phyloP scores from a whole-genome alignment of 2,888 invertebrate genomes.

The Harpalus rubripes region DNA sequence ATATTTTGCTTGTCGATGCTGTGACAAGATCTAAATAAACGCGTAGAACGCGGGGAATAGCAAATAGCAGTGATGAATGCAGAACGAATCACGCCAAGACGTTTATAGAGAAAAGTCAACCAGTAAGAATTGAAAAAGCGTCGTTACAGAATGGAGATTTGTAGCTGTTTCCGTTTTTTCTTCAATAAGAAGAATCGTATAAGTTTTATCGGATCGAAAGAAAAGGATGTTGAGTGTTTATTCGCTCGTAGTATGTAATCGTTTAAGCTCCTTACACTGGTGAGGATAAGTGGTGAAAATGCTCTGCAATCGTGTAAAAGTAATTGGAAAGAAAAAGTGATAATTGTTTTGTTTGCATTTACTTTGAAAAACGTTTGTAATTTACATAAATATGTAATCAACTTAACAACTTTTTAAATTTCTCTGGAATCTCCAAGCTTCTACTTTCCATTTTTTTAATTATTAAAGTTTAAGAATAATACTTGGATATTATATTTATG shows the following conservation, averaged over 20 bases:
- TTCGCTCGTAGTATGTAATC: neutral
- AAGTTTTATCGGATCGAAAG: neutral
- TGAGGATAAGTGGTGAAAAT: neutral
- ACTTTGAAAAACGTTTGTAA: neutral
- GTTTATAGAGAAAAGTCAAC: constrained; percentile 23
- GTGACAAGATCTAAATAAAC: neutral
- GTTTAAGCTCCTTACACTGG: neutral
- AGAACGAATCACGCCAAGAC: constrained; percentile 22
- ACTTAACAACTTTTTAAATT: neutral
- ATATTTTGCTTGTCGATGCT: neutral
- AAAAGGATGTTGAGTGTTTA: neutral
- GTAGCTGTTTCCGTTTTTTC: constrained; percentile 1
- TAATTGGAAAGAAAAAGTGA: neutral
- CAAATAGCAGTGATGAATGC: constrained; percentile 33
- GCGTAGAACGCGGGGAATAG: neutral
- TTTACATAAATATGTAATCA: neutral
- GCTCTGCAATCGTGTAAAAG: neutral
- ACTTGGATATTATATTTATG: no score
- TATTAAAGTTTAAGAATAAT: neutral
- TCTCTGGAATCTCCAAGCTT: neutral
- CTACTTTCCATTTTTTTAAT: neutral
- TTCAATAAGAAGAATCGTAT: neutral
- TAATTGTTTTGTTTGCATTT: constrained; percentile 3
- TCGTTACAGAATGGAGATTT: constrained; percentile 2
- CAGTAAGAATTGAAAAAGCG: constrained; percentile 14